Evolutionary conservation across 2,797 vertebrate genomes (phyloP).

Genomic region (Distichodus sexfasciatus): DNA sequence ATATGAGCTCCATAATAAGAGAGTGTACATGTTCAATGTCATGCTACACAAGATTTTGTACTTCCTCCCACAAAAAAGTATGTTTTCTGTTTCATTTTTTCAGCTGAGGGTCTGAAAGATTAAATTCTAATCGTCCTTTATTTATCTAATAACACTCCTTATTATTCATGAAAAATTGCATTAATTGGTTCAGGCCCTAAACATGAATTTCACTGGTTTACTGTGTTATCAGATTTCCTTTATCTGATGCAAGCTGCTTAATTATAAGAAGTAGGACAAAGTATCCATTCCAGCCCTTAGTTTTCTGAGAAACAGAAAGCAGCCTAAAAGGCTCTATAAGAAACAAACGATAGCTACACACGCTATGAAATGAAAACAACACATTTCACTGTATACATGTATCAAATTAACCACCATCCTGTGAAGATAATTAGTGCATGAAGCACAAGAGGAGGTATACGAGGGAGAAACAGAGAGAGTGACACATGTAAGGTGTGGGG

Average conservation of each 20-base stretch:
- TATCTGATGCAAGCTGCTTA: not conserved
- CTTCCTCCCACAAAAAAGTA: slow-evolving; percentile 55
- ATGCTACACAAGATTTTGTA: slow-evolving; percentile 58
- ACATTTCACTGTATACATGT: no score
- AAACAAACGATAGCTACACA: no score
- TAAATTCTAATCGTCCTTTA: not conserved
- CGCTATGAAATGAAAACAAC: no score
- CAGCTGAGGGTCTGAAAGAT: slow-evolving; percentile 27
- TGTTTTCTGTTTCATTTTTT: slow-evolving; percentile 43
- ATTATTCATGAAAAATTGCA: not conserved
- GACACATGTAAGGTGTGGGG: not conserved
- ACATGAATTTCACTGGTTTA: not conserved
- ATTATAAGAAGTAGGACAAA: not conserved
- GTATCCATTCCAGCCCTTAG: not conserved
- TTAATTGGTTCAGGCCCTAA: not conserved
- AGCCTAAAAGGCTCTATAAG: no score
- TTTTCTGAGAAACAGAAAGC: no score
- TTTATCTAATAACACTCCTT: not conserved
- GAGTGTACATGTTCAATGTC: slow-evolving; percentile 55
- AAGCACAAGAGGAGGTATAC: not conserved
- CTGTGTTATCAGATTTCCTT: not conserved
- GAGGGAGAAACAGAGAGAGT: not conserved
- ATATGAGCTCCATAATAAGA: slow-evolving; percentile 61
- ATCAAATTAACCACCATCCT: not conserved
- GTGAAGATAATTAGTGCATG: not conserved